Evolutionary conservation across 2,797 vertebrate genomes (phyloP), one percentile per base, ranked within the genome.

Genomic region (Sebastes flavidus): DNA sequence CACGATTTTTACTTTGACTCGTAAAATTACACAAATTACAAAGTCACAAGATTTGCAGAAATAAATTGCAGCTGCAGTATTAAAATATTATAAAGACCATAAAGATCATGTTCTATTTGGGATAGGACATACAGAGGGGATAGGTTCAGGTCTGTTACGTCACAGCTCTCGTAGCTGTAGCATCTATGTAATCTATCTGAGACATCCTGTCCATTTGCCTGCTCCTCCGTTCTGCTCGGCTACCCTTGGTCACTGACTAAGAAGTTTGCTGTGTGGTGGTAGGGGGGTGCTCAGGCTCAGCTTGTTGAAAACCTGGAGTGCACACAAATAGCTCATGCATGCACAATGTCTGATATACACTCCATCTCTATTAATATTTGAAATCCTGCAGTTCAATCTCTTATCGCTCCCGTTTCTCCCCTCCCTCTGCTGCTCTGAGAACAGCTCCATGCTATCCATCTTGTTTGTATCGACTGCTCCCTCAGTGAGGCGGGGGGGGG

Each of bases 281-380:
- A 22, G 69, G 72, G 75, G 34, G 34, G 11, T 36, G 34, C 11
- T 36, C 34, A 36, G 71, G 84, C 84, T 75, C 58, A 77, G 89
- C 75, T 86, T 77, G 69, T 82, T 75, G 49, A 85, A 88, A 91
- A 89, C 75, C 77, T 82, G 71, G 73, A 88, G 88, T 75, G 80
- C 73, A 87, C 86, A 88, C 52, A 82, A 90, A 83, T 56, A 83
- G 74, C 85, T 90, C 88, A 86, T 87, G 90, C 92, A 91, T 90
- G 84, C 89, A 84, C 78, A 59, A 87, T 82, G 83, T 85, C 83
- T 79, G 84, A 91, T 84, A 81, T 75, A 84, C 82, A 85, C 87
- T 82, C 71, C 56, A 87, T 87, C 79, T 73, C 60, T 72, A 88
- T 93, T 88, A 90, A 91, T 93, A 92, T 92, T 92, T 92, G 65